Base-by-base conservation (phyloP, 1,140 invertebrate genomes). In the Chionoecetes opilio region DNA sequence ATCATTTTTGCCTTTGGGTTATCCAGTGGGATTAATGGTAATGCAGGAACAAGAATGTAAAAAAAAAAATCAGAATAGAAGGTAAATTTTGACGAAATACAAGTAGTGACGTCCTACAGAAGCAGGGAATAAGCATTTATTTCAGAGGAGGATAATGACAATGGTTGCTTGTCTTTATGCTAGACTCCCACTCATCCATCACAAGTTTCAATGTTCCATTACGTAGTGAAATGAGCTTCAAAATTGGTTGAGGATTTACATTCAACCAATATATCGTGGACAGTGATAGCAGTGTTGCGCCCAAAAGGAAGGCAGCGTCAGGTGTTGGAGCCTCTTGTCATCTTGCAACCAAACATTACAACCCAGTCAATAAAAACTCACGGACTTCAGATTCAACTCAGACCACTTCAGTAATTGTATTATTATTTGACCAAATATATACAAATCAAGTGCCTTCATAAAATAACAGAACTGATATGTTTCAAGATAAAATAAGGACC, bases 371-470 rank as follows among this genome's bases (percentile, higher is more conserved):
- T 87, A 87, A 38, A 34, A 21, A 87, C 32, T 37, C 21, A 35
- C 32, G 84, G 29, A 87, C 32, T 37, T 87, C 8, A 87, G 34
- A 31, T 87, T 53, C 46, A 53, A 53, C 85, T 37, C 38, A 82
- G 34, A 75, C 32, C 34, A 21, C 29, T 92, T 75, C 75, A 93
- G 93, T 85, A 93, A 93, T 84, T 93, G 93, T 34, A 93, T 93
- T 95, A 95, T 95, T 95, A 95, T 88, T 95, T 91, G 93, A 94
- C 93, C 86, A 94, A 95, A 86, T 95, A 95, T 95, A 95, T 95
- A 95, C 94, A 95, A 95, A 95, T 95, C 38, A 92, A 92, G 94
- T 95, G 90, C 90, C 94, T 87, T 92, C 90, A 88, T 82, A 95
- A 92, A 95, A 95, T 91, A 95, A 95, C 53, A 86, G 87, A 95